Evolutionary conservation across 2,888 invertebrate genomes (phyloP).

Genomic region (Drosophila buzzatii): DNA sequence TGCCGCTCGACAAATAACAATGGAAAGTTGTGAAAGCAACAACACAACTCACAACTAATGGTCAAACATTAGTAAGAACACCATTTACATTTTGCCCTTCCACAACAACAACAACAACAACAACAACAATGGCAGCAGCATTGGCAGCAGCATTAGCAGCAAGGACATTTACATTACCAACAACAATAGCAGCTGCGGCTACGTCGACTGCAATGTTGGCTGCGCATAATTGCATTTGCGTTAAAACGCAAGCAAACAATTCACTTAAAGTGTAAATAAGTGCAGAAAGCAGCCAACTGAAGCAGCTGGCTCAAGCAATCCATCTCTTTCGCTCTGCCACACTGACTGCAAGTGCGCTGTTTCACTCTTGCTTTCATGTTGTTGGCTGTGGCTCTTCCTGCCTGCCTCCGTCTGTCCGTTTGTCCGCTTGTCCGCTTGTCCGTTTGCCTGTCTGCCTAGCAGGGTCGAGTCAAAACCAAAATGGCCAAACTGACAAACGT

Average conservation of each 20-base stretch:
- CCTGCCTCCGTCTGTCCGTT: constrained; percentile 2
- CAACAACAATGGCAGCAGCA: constrained; percentile 17
- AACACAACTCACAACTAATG: constrained; percentile 59
- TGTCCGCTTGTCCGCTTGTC: not conserved
- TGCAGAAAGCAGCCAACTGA: constrained; percentile 47
- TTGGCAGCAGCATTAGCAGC: constrained; percentile 23
- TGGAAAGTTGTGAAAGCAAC: constrained; percentile 43
- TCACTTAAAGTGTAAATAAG: constrained; percentile 80
- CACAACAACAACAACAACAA: constrained; percentile 21
- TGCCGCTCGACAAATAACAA: constrained; percentile 32
- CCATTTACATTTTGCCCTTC: constrained; percentile 47
- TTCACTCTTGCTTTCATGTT: constrained; percentile 8
- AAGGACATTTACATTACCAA: constrained; percentile 20
- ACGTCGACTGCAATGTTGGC: constrained; percentile 39
- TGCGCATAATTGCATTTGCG: constrained; percentile 79
- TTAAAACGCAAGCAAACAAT: constrained; percentile 81
- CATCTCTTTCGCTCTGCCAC: constrained; percentile 8
- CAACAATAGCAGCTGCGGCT: constrained; percentile 16
- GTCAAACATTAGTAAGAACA: constrained; percentile 60
- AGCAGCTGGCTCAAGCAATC: constrained; percentile 42
- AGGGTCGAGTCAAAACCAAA: constrained; percentile 67
- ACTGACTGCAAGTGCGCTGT: not conserved
- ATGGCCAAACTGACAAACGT: constrained; percentile 79
- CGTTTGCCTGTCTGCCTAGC: constrained; percentile 23
- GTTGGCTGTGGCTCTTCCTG: constrained; percentile 8